These are phyloP conservation scores for Mnemiopsis leidyi DNA, from an alignment of 37 sponge, comb jelly and placozoan species.

Conservation along the genomic window DNA sequence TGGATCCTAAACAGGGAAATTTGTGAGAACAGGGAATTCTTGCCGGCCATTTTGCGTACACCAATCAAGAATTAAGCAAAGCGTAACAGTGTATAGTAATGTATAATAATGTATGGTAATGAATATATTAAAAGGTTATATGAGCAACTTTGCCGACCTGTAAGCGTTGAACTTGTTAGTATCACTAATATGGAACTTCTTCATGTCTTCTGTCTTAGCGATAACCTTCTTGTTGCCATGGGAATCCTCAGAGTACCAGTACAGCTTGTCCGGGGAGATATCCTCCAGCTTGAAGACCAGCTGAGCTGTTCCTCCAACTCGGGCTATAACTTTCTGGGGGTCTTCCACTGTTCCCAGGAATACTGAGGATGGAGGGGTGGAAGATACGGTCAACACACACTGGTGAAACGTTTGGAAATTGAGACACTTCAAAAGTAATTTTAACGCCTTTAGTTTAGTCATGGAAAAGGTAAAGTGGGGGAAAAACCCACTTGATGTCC, in stretches of 20 bases:
- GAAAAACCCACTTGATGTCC: no score
- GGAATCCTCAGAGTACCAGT: background rate
- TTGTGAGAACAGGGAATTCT: background rate
- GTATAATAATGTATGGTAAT: no score
- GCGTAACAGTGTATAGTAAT: no score
- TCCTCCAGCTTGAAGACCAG: conserved; percentile 27
- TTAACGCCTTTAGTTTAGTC: no score
- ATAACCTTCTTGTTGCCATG: background rate
- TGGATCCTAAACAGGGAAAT: background rate
- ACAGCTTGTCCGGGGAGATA: conserved; percentile 35
- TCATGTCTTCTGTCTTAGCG: conserved; percentile 7
- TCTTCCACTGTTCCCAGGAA: conserved; percentile 24
- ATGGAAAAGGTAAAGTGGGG: no score
- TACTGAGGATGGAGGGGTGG: background rate
- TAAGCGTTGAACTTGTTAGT: background rate
- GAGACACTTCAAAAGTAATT: no score
- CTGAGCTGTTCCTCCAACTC: background rate
- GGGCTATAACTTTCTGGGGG: conserved; percentile 6
- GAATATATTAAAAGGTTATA: no score
- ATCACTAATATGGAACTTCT: background rate
- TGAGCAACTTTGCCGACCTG: no score
- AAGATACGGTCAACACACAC: no score
- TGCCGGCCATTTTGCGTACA: no score
- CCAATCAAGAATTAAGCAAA: no score
- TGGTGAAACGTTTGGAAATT: no score